phyloP scores from a whole-genome alignment of 1,140 invertebrate genomes.

The Matsumurasca onukii region DNA sequence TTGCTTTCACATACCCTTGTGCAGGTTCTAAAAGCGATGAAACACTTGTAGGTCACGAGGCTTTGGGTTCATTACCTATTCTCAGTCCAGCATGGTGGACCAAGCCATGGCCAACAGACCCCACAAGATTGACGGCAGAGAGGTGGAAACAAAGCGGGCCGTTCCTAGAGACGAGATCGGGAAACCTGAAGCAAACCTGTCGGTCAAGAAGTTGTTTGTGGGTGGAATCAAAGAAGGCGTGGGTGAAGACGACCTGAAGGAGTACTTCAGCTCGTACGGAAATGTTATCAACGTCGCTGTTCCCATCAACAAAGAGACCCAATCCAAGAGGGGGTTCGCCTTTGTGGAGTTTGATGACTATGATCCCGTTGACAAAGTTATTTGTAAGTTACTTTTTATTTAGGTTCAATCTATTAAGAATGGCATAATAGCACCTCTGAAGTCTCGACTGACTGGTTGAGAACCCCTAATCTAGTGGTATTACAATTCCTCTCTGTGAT shows the following conservation, averaged over 20 bases:
- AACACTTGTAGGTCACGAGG: conserved; percentile 77
- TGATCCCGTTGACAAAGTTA: conserved; percentile 63
- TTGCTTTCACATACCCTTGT: no score
- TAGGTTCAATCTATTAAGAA: no score
- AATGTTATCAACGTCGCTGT: conserved; percentile 54
- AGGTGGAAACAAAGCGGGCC: conserved; percentile 95
- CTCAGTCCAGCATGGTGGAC: conserved; percentile 88
- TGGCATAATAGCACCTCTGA: no score
- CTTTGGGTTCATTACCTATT: conserved; percentile 97
- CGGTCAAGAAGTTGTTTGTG: conserved; percentile 66
- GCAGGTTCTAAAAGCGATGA: no score
- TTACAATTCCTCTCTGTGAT: no score
- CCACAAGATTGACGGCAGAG: conserved; percentile 76
- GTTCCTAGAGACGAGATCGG: conserved; percentile 73
- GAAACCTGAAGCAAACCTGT: conserved; percentile 60
- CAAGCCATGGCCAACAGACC: conserved; percentile 87
- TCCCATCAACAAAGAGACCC: conserved; percentile 57
- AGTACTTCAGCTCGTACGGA: conserved; percentile 58
- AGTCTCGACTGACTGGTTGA: no score
- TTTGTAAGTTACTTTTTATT: conserved; percentile 52
- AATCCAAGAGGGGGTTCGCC: conserved; percentile 59
- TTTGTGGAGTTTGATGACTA: conserved; percentile 66
- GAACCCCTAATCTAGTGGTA: no score
- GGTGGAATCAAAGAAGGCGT: conserved; percentile 57
- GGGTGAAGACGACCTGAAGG: conserved; percentile 53